Conservation (phyloP, 2,888 invertebrate species). For the Nebria brevicollis region DNA sequence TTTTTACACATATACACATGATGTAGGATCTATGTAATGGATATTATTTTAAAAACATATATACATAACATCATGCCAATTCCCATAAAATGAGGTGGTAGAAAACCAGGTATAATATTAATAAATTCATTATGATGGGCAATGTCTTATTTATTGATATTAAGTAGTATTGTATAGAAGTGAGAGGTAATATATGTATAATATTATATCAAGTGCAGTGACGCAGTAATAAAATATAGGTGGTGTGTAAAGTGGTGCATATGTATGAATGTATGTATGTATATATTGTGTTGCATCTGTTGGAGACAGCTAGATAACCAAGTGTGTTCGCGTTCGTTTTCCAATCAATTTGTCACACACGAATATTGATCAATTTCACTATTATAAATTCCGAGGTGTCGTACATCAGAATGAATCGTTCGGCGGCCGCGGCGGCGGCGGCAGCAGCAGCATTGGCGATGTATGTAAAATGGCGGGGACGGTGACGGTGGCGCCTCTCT, state of each 20-base stretch:
- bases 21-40: no score
- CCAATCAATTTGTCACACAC: conserved; percentile 43
- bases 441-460: background rate
- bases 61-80: no score
- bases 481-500: conserved; percentile 22
- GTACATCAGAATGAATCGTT: conserved; percentile 46
- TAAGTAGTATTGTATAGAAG: no score
- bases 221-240: background rate
- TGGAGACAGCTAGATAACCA: conserved; percentile 30
- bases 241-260: background rate
- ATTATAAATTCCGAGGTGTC: conserved; percentile 45
- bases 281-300: conserved; percentile 24
- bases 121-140: no score
- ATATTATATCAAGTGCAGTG: no score
- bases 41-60: no score
- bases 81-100: no score
- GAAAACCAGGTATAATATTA: no score
- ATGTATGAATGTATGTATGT: background rate
- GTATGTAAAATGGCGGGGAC: background rate
- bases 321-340: conserved; percentile 43
- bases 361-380: conserved; percentile 43
- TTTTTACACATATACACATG: background rate
- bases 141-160: no score
- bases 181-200: no score
- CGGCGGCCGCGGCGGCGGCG: conserved; percentile 28